Evolutionary conservation across 2,113 vertebrate genomes (phyloP), one percentile per base, ranked within the genome.

Genomic region (Colius striatus): DNA sequence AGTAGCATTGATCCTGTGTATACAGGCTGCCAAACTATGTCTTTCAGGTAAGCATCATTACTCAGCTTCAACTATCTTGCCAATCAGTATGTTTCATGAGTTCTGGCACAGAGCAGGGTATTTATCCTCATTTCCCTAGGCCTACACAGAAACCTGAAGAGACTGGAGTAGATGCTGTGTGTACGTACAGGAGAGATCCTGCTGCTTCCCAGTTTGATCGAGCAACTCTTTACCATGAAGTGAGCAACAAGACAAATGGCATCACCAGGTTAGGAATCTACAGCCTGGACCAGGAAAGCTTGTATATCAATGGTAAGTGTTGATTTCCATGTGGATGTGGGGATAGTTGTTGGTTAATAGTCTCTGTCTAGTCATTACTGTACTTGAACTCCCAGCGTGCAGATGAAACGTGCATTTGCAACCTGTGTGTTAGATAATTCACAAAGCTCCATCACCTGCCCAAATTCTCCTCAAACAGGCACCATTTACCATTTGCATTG

Each of bases 111-210:
- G 6, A 85, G n/a, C 51, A 72, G 6, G 4, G 30, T 45, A 30
- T 51, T 41, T 12, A 34, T 60, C 45, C 34, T 78, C 2, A 62
- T 68, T 65, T 87, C 9, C 22, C 14, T 82, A 98, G 98, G 84
- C 55, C 93, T 34, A 47, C 90, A 43, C 86, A 90, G 22, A 93
- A 79, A 6, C 63, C 41, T 0, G 86, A 80, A 32, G 73, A 90
- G 50, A 97, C 97, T 3, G 70, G 50, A 21, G 86, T 96, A 73
- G 94, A 97, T 36, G 32, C 86, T 27, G 29, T 94, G 47, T 98
- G 98, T 38, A 80, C 79, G 18, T 98, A 97, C 81, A 71, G 10
- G 8, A 87, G 25, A 21, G 63, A 74, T 23, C 79, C 83, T n/a
- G 17, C 63, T 1, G 19, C 67, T 47, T 89, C 78, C 1, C 23